Base-by-base conservation (phyloP, 2,888 invertebrate species). In the Scaptomyza parva region DNA sequence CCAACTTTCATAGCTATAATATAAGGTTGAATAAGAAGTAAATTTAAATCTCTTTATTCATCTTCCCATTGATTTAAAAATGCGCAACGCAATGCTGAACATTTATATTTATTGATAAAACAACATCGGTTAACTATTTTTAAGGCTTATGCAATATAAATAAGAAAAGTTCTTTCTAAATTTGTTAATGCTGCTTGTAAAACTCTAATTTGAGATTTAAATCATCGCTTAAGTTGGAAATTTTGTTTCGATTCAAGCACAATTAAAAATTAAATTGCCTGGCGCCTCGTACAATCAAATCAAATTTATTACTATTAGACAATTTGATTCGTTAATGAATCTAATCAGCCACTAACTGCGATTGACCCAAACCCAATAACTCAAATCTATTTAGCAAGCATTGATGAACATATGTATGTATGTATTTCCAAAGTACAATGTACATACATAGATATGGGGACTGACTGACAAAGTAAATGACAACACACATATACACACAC, bases 321-420 rank as follows among this genome's bases (percentile, higher is more conserved):
- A 79, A 83, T 80, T 86, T 66, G 70, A 77, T 80, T 82, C 86
- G 61, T 75, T 80, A 66, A 86, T 81, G 76, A 77, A n/a, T n/a
- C n/a, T n/a, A n/a, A n/a, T n/a, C n/a, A 76, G 48, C 54, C 83
- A 48, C 45, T 62, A 53, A 22, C 55, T 43, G 41, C 63, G 61
- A 60, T 51, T 71, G 65, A 63, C 63, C 64, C 75, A 76, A 52
- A 67, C 64, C 67, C 70, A 78, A 84, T 80, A 74, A 70, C 76
- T 79, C 72, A 59, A 65, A 63, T 69, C 74, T 77, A 83, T 83
- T 86, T 75, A 80, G 70, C 59, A 61, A 44, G 51, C 53, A 24
- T 17, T 45, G 12, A 9, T 26, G 3, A n/a, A n/a, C n/a, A n/a
- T n/a, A n/a, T n/a, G n/a, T n/a, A n/a, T n/a, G n/a, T n/a, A n/a